These are phyloP conservation scores for Pyrrhia umbra DNA, from an alignment of 2,888 invertebrate genomes.

Conservation along the genomic window DNA sequence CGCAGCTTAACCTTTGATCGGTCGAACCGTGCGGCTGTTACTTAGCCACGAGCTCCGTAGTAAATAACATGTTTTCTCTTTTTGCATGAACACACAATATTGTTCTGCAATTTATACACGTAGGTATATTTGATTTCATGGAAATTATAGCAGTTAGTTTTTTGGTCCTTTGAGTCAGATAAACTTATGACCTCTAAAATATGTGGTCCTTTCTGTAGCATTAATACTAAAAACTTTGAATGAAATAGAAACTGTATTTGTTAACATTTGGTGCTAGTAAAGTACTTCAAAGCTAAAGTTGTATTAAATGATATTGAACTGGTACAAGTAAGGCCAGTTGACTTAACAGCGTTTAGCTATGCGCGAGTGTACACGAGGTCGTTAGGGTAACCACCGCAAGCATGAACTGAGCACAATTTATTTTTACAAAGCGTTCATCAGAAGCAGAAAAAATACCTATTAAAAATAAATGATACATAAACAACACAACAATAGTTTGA, in stretches of 20 bases:
- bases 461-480: too few species aligned
- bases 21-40: too few species aligned
- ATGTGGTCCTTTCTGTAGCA: not conserved
- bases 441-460: too few species aligned
- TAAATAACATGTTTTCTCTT: conserved; percentile 43
- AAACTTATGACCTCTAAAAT: not conserved
- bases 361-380: conserved; percentile 67
- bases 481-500: too few species aligned
- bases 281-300: conserved; percentile 28
- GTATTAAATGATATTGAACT: conserved; percentile 60
- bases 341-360: conserved; percentile 65
- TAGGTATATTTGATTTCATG: conserved; percentile 17
- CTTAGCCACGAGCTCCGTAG: too few species aligned
- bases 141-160: not conserved
- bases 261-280: not conserved
- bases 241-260: too few species aligned
- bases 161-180: not conserved
- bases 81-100: conserved; percentile 35
- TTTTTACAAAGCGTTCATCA: not conserved
- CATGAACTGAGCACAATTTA: conserved; percentile 20
- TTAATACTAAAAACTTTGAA: too few species aligned
- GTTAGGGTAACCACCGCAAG: conserved; percentile 36
- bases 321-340: conserved; percentile 58
- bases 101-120: conserved; percentile 6
- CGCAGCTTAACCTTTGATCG: too few species aligned